These are phyloP conservation scores for Suricata suricatta DNA, from an alignment of 2,113 vertebrate species.

Conservation along the genomic window DNA sequence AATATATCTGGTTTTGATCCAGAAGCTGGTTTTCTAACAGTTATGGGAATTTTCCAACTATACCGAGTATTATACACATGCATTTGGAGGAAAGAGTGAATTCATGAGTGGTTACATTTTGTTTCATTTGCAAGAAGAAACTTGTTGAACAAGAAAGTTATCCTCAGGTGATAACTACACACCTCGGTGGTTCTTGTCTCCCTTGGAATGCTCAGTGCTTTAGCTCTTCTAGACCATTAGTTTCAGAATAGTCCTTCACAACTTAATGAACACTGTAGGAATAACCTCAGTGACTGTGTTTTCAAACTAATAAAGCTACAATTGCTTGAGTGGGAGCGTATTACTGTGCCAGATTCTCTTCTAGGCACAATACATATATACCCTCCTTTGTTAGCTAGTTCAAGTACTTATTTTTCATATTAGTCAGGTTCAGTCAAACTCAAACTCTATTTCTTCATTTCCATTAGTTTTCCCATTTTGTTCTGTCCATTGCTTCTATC, in stretches of 20 bases:
- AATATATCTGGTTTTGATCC: not conserved
- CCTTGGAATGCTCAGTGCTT: not conserved
- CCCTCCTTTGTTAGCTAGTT: not conserved
- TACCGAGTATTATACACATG: not conserved
- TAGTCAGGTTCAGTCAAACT: not conserved
- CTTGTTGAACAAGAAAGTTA: slow-evolving; percentile 45
- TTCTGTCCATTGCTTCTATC: not conserved
- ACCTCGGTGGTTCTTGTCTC: slow-evolving; percentile 39
- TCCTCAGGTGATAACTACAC: slow-evolving; percentile 29
- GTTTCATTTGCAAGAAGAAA: slow-evolving; percentile 51
- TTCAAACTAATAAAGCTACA: slow-evolving; percentile 37
- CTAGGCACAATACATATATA: not conserved
- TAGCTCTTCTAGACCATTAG: not conserved
- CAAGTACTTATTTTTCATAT: not conserved
- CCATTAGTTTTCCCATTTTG: not conserved
- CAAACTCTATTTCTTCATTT: not conserved
- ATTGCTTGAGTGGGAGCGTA: not conserved
- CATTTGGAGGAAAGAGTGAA: not conserved
- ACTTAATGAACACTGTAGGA: not conserved
- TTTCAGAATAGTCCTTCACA: not conserved
- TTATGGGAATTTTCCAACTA: not conserved
- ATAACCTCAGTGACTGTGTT: not conserved
- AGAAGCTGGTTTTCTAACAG: not conserved
- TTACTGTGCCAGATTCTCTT: not conserved
- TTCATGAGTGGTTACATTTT: slow-evolving; percentile 21